Base-by-base conservation (phyloP, 2,797 vertebrate species). In the Cyclopterus lumpus region DNA sequence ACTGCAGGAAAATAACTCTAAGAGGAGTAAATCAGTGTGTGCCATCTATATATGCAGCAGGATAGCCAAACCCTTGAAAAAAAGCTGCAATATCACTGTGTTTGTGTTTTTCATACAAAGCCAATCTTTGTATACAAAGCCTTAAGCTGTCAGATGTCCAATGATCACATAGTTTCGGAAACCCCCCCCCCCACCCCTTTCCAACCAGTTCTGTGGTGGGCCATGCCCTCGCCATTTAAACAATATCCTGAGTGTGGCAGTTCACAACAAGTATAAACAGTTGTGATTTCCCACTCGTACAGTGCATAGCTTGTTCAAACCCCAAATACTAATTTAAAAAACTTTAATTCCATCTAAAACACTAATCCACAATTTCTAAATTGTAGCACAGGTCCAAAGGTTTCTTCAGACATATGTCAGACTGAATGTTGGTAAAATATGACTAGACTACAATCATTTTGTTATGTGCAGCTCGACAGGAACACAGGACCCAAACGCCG, bases 21-120 rank as follows among this genome's bases (percentile, higher is more conserved):
- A 58, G 67, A 6, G 28, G 28, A 49, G n/a, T 76, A 73, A 30
- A 73, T 44, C 60, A 14, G 30, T 67, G 60, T 46, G 71, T 63
- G 8, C 6, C 20, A 67, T 76, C n/a, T 53, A 12, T 58, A 20
- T 42, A 53, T 4, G 22, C 26, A 48, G n/a, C 49, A 18, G 8
- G 40, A 2, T 6, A 38, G n/a, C 32, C 32, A 28, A 42, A 48
- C 14, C 8, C 3, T 11, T 5, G 8, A 16, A 55, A 36, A 38
- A 46, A 61, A 16, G 36, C 32, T 36, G n/a, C 16, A 15, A 34
- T 12, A 22, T 18, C 3, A 20, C 16, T 5, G 1, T 24, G 24
- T 38, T 48, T 8, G 4, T 53, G 15, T n/a, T 53, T 68, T 69
- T 36, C 38, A 46, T 53, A 42, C 20, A 32, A 24, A 22, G 15